Evolutionary conservation across 2,797 vertebrate species (phyloP).

Genomic region (Dicrostonyx torquatus): DNA sequence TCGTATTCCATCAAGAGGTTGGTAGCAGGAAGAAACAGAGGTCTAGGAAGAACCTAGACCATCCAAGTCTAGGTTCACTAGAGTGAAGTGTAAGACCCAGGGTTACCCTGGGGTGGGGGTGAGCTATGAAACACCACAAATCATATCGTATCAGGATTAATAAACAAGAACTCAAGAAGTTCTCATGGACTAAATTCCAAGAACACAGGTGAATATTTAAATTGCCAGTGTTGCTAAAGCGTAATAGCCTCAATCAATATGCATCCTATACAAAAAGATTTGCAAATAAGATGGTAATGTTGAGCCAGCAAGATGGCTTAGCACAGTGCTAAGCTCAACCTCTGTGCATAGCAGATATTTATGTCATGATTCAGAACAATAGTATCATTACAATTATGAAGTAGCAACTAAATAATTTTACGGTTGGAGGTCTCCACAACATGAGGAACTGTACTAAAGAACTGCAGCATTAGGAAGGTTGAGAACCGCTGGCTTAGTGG

Average conservation of each 20-base stretch:
- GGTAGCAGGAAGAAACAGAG: not conserved
- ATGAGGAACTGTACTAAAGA: not conserved
- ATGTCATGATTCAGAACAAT: too few species aligned
- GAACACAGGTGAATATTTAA: not conserved
- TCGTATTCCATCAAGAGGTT: not conserved
- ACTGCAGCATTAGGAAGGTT: not conserved
- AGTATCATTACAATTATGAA: not conserved
- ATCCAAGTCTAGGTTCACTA: not conserved
- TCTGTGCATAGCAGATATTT: not conserved
- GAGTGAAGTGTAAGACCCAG: not conserved
- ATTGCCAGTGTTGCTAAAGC: not conserved
- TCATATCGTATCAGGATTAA: constrained; percentile 2
- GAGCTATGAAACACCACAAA: not conserved
- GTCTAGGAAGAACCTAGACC: too few species aligned
- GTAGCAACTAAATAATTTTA: not conserved
- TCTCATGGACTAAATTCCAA: constrained; percentile 4
- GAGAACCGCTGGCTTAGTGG: not conserved
- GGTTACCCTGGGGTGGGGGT: not conserved
- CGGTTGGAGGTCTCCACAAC: not conserved
- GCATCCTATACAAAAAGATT: not conserved
- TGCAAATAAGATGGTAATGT: not conserved
- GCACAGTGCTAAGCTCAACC: too few species aligned
- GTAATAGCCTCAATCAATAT: not conserved
- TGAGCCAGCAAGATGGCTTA: not conserved
- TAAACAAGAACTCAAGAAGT: not conserved